A percentile compares a stretch with the other conserved stretches of the same genome.
These are phyloP conservation scores for Nasonovia ribisnigri DNA, from an alignment of 2,888 invertebrate genomes.

Conservation along the genomic window DNA sequence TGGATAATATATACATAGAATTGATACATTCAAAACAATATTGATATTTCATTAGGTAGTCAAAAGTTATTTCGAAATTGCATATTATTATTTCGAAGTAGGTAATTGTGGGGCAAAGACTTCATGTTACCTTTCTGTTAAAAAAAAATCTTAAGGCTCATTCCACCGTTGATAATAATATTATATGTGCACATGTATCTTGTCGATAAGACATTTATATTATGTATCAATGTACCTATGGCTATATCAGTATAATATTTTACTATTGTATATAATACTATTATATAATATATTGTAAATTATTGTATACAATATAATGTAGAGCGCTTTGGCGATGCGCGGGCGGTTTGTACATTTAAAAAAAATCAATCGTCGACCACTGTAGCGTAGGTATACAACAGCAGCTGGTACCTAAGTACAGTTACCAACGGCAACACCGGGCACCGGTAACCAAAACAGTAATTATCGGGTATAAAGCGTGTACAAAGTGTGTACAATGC, in stretches of 20 bases:
- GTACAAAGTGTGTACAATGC: not conserved
- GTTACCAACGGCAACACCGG: slow-evolving; percentile 41
- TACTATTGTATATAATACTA: not conserved
- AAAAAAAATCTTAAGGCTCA: not conserved
- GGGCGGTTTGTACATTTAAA: not conserved
- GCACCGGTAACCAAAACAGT: slow-evolving; percentile 11
- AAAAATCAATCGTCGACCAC: slow-evolving; percentile 31
- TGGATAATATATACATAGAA: too few relatives aligned
- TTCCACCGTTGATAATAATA: not conserved
- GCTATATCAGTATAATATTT: not conserved
- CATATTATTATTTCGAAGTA: too few relatives aligned
- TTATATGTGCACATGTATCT: not conserved
- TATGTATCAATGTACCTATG: not conserved
- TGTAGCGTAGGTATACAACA: too few relatives aligned
- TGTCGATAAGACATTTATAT: not conserved
- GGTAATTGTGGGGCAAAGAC: too few relatives aligned
- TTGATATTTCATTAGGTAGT: too few relatives aligned
- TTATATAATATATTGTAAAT: too few relatives aligned
- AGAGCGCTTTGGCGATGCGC: not conserved
- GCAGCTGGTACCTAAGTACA: not conserved
- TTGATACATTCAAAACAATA: too few relatives aligned
- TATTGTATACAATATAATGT: not conserved
- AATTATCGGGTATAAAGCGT: not conserved
- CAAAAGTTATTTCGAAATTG: too few relatives aligned
- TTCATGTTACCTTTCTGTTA: not conserved